Conservation (phyloP, 2,797 vertebrate species). For the Fundulus diaphanus region DNA sequence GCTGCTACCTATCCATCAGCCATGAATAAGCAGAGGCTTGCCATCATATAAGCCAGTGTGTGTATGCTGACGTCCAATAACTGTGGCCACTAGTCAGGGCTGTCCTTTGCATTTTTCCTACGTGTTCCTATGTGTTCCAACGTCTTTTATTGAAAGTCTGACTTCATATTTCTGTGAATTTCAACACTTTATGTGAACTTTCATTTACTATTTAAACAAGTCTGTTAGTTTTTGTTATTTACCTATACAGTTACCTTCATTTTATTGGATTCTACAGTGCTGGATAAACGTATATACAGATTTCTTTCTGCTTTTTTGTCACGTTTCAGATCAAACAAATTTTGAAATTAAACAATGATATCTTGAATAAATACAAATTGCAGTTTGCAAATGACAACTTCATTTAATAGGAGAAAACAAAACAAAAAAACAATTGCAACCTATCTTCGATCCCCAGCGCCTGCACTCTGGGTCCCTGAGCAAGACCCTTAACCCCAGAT, state of each 20-base stretch:
- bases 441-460: too few species aligned
- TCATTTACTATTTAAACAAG: not conserved
- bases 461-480: too few species aligned
- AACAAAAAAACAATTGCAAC: too few species aligned
- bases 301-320: not conserved
- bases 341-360: too few species aligned
- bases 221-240: conserved; percentile 5
- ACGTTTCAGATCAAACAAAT: too few species aligned
- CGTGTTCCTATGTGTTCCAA: too few species aligned
- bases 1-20: conserved; percentile 62
- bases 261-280: not conserved
- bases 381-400: too few species aligned
- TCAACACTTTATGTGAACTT: not conserved
- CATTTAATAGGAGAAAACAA: too few species aligned
- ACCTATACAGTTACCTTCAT: not conserved
- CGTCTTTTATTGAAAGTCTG: conserved; percentile 11
- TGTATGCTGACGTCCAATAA: conserved; percentile 28
- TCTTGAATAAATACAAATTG: too few species aligned
- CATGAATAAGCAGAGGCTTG: conserved; percentile 63
- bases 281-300: not conserved
- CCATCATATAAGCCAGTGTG: conserved; percentile 35
- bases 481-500: too few species aligned
- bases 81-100: conserved; percentile 28
- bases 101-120: conserved; percentile 5
- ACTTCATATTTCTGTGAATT: conserved; percentile 9